Conservation (phyloP, 2,113 vertebrate species). For the Rhabdornis inornatus region DNA sequence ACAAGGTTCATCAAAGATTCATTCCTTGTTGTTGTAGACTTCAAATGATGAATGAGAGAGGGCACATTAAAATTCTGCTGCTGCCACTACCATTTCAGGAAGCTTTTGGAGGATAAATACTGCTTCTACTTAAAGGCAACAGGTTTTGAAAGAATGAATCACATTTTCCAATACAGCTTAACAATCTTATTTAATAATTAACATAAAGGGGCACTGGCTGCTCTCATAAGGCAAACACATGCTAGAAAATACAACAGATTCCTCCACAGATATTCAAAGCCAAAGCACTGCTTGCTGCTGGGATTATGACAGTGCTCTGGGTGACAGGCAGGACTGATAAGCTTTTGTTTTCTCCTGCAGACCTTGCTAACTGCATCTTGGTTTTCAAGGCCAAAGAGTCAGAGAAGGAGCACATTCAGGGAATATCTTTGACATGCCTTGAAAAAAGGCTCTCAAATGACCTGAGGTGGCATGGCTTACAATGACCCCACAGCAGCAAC, state of each 20-base stretch:
- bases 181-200: background rate
- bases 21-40: background rate
- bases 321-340: background rate
- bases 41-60: constrained; percentile 20
- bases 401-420: background rate
- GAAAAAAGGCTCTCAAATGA: background rate
- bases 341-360: background rate
- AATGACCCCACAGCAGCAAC: background rate
- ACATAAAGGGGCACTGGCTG: background rate
- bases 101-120: background rate
- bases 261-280: background rate
- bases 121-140: background rate
- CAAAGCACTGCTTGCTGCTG: background rate
- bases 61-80: constrained; percentile 16
- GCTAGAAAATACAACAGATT: background rate
- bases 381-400: background rate
- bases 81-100: background rate
- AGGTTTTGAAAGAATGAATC: constrained; percentile 4
- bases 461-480: background rate
- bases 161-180: background rate
- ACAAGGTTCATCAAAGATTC: constrained; percentile 38
- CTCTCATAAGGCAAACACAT: background rate
- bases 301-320: background rate
- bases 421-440: background rate
- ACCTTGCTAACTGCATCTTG: background rate